Evolutionary conservation across 2,888 invertebrate genomes (phyloP), one percentile per base, ranked within the genome.

Genomic region (Mystacides longicornis): DNA sequence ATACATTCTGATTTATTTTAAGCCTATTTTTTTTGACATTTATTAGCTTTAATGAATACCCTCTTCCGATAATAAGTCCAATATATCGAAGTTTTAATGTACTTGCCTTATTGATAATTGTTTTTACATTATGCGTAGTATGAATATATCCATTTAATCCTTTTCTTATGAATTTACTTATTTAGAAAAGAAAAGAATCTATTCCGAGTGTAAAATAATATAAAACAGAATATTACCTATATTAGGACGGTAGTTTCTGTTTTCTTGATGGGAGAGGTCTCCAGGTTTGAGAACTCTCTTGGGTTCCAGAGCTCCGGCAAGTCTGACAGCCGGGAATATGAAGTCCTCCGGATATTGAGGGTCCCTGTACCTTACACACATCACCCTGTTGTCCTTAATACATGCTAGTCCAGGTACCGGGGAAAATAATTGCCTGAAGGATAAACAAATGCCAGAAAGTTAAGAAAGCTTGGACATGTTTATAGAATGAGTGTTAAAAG

Each of bases 241-340:
- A 66, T 82, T 82, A 4, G 92, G 89, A 54, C 85, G 75, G 81
- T 86, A 91, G 67, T 86, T 85, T 67, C 83, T 79, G 64, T 81
- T 81, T 62, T 83, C 79, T 65, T 80, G 74, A n/a, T 75, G 76
- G 2, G 71, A 71, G 57, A 87, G 78, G 69, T 89, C 84, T 33
- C 83, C 85, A 0, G 93, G 89, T 67, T 91, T 91, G 54, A 95
- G 75, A 7, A 91, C 87, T 60, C 80, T 73, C 0, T 82, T 80
- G 1, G 95, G 91, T 63, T 87, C 84, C 55, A 79, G 77, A 18
- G 82, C 88, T 2, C 81, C 81, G 56, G 80, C 73, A 31, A 88
- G 77, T 54, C 84, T 74, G 19, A 74, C 75, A 42, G 95, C 86
- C n/a, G 86, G 85, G 72, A 91, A 95, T 43, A 90, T 75, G 69